phyloP scores from a whole-genome alignment of 2,888 invertebrate genomes.

The Cantharis rufa region DNA sequence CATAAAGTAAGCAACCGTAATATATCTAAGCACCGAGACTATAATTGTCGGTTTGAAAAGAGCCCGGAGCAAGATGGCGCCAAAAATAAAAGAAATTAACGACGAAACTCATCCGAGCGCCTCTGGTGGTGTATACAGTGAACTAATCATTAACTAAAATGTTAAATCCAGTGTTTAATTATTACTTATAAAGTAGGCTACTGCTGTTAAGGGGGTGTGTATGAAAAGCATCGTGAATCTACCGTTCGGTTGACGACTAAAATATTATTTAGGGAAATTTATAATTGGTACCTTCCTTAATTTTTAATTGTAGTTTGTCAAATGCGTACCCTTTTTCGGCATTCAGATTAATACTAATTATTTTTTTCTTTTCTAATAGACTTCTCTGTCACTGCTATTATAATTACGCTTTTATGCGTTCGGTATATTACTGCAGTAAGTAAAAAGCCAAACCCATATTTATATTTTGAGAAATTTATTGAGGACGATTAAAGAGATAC shows the following conservation, averaged over 20 bases:
- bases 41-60: constrained; percentile 52
- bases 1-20: constrained; percentile 42
- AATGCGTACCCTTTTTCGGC: constrained; percentile 36
- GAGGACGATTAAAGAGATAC: not conserved
- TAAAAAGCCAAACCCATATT: not conserved
- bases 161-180: constrained; percentile 51
- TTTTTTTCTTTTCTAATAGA: not conserved
- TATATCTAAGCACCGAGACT: constrained; percentile 52
- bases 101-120: constrained; percentile 37
- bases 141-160: constrained; percentile 52
- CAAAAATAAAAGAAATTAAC: constrained; percentile 51
- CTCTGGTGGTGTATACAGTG: constrained; percentile 49
- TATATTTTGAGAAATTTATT: not conserved
- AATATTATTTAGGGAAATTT: constrained; percentile 52
- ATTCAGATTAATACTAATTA: constrained; percentile 39
- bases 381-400: not conserved
- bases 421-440: not conserved
- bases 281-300: constrained; percentile 49
- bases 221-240: constrained; percentile 30
- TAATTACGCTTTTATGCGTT: not conserved
- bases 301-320: constrained; percentile 45
- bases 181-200: constrained; percentile 48
- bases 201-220: constrained; percentile 42
- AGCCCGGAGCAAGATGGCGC: constrained; percentile 54
- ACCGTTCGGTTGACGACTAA: constrained; percentile 38